These are phyloP conservation scores for Serilophus lunatus DNA, from an alignment of 2,113 vertebrate genomes.

Conservation along the genomic window DNA sequence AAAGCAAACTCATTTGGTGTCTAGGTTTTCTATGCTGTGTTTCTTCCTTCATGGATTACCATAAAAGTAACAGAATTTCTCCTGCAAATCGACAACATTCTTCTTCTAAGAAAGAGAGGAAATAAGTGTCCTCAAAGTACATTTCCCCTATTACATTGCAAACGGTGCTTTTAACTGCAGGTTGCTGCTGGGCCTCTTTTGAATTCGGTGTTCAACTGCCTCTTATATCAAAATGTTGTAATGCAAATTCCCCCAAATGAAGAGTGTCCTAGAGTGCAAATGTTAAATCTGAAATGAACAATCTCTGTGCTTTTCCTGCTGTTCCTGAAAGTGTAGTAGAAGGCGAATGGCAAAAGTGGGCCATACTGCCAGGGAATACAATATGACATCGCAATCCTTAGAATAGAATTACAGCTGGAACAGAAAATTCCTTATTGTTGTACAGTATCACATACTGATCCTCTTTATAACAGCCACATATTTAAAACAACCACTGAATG, in stretches of 20 bases:
- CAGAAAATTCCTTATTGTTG: neutral
- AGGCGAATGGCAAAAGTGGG: neutral
- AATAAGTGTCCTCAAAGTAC: accelerated
- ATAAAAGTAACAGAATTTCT: neutral
- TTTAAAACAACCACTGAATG: neutral
- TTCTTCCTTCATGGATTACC: neutral
- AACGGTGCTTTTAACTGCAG: neutral
- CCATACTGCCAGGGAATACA: neutral
- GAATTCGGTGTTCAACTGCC: neutral
- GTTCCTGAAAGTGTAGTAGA: neutral
- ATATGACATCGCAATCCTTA: neutral
- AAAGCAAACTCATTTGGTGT: neutral
- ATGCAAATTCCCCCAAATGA: neutral
- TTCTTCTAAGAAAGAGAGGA: neutral
- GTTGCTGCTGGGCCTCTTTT: neutral
- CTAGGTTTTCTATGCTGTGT: neutral
- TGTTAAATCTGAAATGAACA: neutral
- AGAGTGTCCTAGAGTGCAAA: neutral
- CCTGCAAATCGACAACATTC: neutral
- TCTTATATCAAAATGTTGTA: neutral
- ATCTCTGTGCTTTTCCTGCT: neutral
- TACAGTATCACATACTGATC: neutral
- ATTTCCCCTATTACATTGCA: neutral
- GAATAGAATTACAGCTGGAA: neutral
- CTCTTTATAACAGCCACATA: neutral